Conservation (phyloP, 1,140 invertebrate genomes). For the Thaumatotibia leucotreta region DNA sequence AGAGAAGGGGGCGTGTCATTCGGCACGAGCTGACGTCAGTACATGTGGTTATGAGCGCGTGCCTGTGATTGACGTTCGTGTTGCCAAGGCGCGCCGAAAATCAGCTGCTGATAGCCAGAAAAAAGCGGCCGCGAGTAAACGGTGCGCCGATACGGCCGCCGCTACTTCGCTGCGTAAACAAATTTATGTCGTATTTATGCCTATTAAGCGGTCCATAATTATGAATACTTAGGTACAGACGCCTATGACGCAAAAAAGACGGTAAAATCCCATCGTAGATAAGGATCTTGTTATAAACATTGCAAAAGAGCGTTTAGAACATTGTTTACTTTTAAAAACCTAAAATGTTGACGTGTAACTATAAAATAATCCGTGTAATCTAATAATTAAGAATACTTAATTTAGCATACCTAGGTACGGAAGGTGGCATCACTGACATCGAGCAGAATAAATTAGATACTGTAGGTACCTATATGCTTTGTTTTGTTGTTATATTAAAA, state of each 20-base stretch:
- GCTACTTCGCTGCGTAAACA: neutral
- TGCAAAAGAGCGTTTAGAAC: too few species aligned
- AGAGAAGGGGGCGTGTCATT: conserved; percentile 39
- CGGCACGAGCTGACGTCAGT: conserved; percentile 44
- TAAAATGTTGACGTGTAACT: too few species aligned
- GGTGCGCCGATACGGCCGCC: conserved; percentile 19
- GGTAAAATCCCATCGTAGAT: neutral
- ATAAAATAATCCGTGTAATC: too few species aligned
- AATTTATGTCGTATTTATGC: neutral
- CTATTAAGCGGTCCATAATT: neutral
- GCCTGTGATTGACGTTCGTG: conserved; percentile 43
- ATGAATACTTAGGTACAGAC: neutral
- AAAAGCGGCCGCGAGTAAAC: conserved; percentile 33
- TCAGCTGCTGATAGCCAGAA: conserved; percentile 59
- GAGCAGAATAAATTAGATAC: too few species aligned
- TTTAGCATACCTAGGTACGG: too few species aligned
- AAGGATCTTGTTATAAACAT: neutral
- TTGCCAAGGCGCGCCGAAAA: conserved; percentile 50
- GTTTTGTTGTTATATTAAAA: too few species aligned
- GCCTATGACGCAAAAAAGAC: neutral
- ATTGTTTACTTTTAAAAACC: too few species aligned
- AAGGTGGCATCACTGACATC: too few species aligned
- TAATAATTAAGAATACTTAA: too few species aligned
- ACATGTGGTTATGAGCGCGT: conserved; percentile 44
- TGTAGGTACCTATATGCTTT: too few species aligned